Evolutionary conservation across 2,797 vertebrate genomes (phyloP).

Genomic region (Poeciliopsis gracilis): DNA sequence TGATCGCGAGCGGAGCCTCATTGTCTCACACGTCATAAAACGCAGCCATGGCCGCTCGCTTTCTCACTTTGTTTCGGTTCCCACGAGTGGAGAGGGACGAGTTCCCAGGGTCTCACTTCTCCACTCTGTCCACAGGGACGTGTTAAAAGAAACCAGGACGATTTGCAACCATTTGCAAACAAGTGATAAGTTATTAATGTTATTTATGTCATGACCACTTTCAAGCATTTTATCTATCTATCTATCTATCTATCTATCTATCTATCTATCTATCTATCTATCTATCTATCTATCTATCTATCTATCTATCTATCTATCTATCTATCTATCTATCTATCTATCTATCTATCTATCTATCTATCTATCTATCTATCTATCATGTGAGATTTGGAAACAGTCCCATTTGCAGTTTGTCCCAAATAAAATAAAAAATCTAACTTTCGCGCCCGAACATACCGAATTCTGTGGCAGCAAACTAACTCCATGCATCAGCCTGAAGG

Average conservation of each 20-base stretch:
- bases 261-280: slow-evolving; percentile 19
- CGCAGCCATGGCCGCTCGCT: slow-evolving; percentile 27
- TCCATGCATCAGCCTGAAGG: not conserved
- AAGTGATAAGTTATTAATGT: not conserved
- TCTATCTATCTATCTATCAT: too few relatives aligned
- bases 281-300: slow-evolving; percentile 7
- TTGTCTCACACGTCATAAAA: slow-evolving; percentile 72
- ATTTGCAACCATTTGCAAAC: slow-evolving; percentile 3
- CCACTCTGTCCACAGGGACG: slow-evolving; percentile 1
- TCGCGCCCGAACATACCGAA: not conserved
- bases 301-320: not conserved
- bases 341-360: not conserved
- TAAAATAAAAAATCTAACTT: not conserved
- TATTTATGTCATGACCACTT: not conserved
- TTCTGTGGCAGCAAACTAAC: not conserved
- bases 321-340: not conserved
- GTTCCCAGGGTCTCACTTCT: slow-evolving; percentile 71
- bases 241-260: slow-evolving; percentile 4
- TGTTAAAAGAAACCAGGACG: not conserved
- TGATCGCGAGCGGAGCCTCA: slow-evolving; percentile 31
- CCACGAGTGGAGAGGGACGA: slow-evolving; percentile 50
- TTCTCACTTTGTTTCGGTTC: slow-evolving; percentile 72
- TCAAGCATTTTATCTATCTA: not conserved
- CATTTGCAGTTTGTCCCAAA: not conserved
- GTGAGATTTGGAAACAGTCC: too few relatives aligned